phyloP scores from a whole-genome alignment of 2,797 vertebrate species.

The Microctenopoma stevenorrisi region DNA sequence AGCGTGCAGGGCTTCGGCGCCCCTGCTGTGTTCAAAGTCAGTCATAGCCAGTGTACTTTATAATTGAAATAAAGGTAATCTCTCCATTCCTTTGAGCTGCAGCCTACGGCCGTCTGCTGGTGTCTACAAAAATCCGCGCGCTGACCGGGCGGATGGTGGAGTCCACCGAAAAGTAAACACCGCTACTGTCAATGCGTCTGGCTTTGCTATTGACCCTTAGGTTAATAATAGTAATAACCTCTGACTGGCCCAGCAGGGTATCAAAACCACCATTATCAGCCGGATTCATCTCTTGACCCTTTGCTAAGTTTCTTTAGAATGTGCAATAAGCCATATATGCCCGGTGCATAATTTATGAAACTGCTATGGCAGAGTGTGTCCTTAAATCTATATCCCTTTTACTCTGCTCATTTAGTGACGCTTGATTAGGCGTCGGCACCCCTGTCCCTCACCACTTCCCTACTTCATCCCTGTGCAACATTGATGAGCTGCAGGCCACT shows the following conservation, averaged over 20 bases:
- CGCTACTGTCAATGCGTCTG: conserved; percentile 19
- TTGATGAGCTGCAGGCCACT: conserved; percentile 72
- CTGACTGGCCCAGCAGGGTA: neutral
- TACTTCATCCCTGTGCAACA: conserved; percentile 80
- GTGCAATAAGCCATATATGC: conserved; percentile 53
- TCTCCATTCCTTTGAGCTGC: conserved; percentile 77
- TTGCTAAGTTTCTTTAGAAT: conserved; percentile 43
- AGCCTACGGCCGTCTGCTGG: conserved; percentile 58
- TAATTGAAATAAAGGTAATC: conserved; percentile 85
- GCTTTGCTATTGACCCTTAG: conserved; percentile 19
- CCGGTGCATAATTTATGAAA: conserved; percentile 77
- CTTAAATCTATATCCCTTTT: conserved; percentile 57
- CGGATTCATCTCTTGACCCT: conserved; percentile 37
- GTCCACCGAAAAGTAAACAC: conserved; percentile 36
- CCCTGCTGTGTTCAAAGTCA: conserved; percentile 86
- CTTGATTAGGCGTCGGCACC: conserved; percentile 67
- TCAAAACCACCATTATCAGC: conserved; percentile 9
- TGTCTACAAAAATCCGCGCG: conserved; percentile 46
- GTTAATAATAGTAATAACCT: conserved; percentile 1
- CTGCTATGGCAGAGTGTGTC: conserved; percentile 45
- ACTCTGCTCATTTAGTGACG: conserved; percentile 47
- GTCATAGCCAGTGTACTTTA: conserved; percentile 78
- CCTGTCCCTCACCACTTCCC: conserved; percentile 61
- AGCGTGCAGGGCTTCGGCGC: conserved; percentile 62
- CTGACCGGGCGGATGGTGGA: conserved; percentile 25